These are phyloP conservation scores for Azorinus chamasolen DNA, from an alignment of 2,888 invertebrate genomes.

Conservation along the genomic window DNA sequence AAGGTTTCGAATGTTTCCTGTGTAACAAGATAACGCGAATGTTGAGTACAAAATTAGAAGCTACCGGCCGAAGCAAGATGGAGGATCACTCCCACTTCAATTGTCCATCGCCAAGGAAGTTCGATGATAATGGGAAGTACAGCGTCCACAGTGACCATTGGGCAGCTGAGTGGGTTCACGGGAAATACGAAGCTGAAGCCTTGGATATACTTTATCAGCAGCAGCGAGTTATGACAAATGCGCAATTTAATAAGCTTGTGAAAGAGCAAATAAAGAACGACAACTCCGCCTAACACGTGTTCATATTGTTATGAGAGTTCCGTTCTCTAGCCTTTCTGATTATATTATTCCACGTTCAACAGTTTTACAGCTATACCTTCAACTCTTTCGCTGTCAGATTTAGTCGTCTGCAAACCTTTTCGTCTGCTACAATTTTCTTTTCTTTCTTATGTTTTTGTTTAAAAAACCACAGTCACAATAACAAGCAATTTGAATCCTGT, in stretches of 20 bases:
- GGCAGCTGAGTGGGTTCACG: constrained; percentile 56
- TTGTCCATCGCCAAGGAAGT: constrained; percentile 87
- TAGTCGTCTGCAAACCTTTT: too few species aligned
- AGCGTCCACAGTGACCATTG: constrained; percentile 48
- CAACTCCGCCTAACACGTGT: too few species aligned
- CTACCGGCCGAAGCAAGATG: constrained; percentile 16
- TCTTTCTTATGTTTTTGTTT: too few species aligned
- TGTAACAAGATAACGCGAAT: constrained; percentile 70
- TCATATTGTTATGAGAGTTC: too few species aligned
- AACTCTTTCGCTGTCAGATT: too few species aligned
- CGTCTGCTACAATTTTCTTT: too few species aligned
- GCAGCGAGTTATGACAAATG: constrained; percentile 21
- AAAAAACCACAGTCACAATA: too few species aligned
- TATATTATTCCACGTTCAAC: too few species aligned
- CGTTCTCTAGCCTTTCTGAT: too few species aligned
- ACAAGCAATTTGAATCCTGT: too few species aligned
- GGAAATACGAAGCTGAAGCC: constrained; percentile 52
- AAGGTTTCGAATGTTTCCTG: constrained; percentile 81
- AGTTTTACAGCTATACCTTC: too few species aligned
- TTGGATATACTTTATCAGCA: constrained; percentile 35
- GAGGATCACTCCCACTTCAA: constrained; percentile 86
- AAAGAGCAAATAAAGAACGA: constrained; percentile 4
- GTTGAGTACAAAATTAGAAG: neutral
- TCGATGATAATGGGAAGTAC: constrained; percentile 68
- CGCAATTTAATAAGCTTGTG: constrained; percentile 38